Evolutionary conservation across 1,140 invertebrate species (phyloP).

Genomic region (Bilobella aurantiaca): DNA sequence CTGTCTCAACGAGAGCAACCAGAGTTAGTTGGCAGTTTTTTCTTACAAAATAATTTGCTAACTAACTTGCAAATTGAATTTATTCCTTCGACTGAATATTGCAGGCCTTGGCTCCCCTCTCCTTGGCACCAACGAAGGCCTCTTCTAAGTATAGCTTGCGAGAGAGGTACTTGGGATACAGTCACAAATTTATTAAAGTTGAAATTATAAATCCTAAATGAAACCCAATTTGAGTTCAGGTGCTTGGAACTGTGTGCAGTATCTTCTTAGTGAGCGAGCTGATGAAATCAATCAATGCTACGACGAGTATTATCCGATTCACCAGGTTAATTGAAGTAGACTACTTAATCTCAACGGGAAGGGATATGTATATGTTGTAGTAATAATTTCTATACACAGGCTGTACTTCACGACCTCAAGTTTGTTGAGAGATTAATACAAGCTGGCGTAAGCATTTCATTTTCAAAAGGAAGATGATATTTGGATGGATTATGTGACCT

Average conservation of each 20-base stretch:
- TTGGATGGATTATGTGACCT: no score
- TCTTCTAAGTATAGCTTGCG: conserved; percentile 37
- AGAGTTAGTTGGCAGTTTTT: not conserved
- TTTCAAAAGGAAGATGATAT: no score
- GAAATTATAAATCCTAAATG: not conserved
- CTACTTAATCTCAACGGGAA: no score
- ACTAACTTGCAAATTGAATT: not conserved
- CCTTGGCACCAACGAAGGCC: conserved; percentile 47
- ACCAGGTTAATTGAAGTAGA: conserved; percentile 46
- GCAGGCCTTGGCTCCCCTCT: conserved; percentile 53
- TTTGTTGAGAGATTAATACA: conserved; percentile 25
- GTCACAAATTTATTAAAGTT: no score
- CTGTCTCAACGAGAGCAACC: conserved; percentile 55
- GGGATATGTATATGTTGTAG: no score
- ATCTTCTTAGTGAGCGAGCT: conserved; percentile 51
- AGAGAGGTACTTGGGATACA: conserved; percentile 19
- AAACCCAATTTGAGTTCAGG: conserved; percentile 29
- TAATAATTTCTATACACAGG: conserved; percentile 27
- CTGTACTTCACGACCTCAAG: conserved; percentile 35
- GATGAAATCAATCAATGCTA: conserved; percentile 63
- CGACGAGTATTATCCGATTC: conserved; percentile 65
- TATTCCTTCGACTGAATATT: not conserved
- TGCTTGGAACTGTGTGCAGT: conserved; percentile 59
- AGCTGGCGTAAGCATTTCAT: conserved; percentile 10
- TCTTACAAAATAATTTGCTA: no score